Percentiles rank a stretch among this genome's conserved stretches.
phyloP scores from a whole-genome alignment of 2,113 vertebrate species.

The Phyllostomus hastatus region DNA sequence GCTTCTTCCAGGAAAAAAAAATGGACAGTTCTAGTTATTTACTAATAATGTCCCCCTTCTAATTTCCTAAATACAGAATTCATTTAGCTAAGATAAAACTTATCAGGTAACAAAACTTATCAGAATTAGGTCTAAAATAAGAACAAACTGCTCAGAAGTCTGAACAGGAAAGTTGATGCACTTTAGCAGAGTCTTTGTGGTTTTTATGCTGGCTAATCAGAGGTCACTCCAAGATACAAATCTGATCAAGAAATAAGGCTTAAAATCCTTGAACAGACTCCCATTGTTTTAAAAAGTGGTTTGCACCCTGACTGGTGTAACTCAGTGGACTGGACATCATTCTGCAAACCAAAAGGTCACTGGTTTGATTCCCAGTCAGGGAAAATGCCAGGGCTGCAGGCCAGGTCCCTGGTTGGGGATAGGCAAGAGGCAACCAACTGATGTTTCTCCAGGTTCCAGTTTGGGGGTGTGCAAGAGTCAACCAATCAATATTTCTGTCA shows the following conservation, averaged over 20 bases:
- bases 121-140: conserved; percentile 6
- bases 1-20: not conserved
- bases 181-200: not conserved
- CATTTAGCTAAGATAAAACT: not conserved
- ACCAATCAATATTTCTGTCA: too few species aligned
- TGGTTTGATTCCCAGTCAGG: too few species aligned
- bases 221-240: conserved; percentile 17
- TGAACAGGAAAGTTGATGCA: not conserved
- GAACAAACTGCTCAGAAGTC: not conserved
- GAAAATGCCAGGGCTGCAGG: too few species aligned
- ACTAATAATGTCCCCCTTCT: not conserved
- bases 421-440: too few species aligned
- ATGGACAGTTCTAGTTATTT: not conserved
- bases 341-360: too few species aligned
- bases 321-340: too few species aligned
- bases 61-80: not conserved
- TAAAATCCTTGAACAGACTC: conserved; percentile 11
- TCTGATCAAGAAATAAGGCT: not conserved
- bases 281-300: not conserved
- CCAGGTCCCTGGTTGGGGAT: too few species aligned
- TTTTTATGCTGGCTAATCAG: not conserved
- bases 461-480: too few species aligned
- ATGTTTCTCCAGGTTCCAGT: too few species aligned
- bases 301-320: too few species aligned
- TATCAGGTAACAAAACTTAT: not conserved